Evolutionary conservation across 2,888 invertebrate genomes (phyloP).

Genomic region (Philaethria dido): DNA sequence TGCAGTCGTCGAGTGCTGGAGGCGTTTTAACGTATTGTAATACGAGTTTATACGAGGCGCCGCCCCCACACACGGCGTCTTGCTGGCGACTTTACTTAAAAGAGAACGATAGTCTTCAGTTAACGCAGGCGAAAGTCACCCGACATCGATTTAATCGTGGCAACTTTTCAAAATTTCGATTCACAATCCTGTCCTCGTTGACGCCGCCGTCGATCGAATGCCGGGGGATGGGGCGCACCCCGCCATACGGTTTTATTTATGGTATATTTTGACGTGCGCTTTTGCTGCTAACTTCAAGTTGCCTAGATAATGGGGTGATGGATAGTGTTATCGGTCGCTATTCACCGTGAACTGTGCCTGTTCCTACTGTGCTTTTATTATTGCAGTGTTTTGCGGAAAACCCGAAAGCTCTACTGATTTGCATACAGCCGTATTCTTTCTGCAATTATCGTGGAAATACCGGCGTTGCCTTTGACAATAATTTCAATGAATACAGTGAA

Average conservation of each 20-base stretch:
- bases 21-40: slow-evolving; percentile 74
- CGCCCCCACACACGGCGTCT: slow-evolving; percentile 53
- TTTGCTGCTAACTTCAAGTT: slow-evolving; percentile 78
- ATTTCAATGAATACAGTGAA: slow-evolving; percentile 49
- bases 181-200: slow-evolving; percentile 55
- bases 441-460: slow-evolving; percentile 52
- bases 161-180: slow-evolving; percentile 56
- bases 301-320: slow-evolving; percentile 80
- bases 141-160: slow-evolving; percentile 58
- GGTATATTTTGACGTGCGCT: slow-evolving; percentile 81
- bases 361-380: slow-evolving; percentile 67
- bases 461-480: slow-evolving; percentile 61
- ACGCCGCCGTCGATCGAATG: slow-evolving; percentile 59
- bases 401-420: slow-evolving; percentile 54
- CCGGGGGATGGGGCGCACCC: slow-evolving; percentile 62
- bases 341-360: slow-evolving; percentile 70
- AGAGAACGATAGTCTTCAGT: slow-evolving; percentile 56
- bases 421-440: slow-evolving; percentile 43
- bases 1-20: slow-evolving; percentile 64
- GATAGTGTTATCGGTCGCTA: slow-evolving; percentile 82
- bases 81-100: slow-evolving; percentile 55
- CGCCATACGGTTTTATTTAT: slow-evolving; percentile 77
- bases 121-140: slow-evolving; percentile 58
- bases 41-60: slow-evolving; percentile 61
- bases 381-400: slow-evolving; percentile 64